phyloP scores from a whole-genome alignment of 2,113 vertebrate species.

The Gnathonemus echidnorhynchus region DNA sequence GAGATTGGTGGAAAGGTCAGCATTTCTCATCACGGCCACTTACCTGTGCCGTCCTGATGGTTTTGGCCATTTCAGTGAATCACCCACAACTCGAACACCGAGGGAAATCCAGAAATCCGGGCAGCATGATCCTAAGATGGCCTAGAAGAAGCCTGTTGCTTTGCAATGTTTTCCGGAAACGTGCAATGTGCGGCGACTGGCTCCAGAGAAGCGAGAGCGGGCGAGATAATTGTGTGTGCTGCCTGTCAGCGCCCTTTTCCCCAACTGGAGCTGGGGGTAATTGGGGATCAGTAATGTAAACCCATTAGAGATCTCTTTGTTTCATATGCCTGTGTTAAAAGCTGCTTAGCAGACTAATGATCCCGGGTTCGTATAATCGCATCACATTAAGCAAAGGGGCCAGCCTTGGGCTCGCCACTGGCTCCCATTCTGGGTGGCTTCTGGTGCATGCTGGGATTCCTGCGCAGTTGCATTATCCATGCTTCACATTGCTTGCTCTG shows the following conservation, averaged over 20 bases:
- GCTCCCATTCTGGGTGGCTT: neutral
- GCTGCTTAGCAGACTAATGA: neutral
- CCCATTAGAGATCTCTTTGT: slow-evolving; percentile 1
- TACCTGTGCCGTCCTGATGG: neutral
- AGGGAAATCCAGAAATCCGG: neutral
- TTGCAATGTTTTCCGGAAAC: neutral
- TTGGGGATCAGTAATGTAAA: neutral
- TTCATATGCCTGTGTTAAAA: neutral
- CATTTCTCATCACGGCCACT: neutral
- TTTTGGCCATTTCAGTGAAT: neutral
- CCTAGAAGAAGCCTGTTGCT: neutral
- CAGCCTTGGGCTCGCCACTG: neutral
- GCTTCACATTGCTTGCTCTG: neutral
- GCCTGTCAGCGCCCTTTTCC: neutral
- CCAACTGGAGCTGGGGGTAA: neutral
- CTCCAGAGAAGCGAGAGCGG: too few species aligned
- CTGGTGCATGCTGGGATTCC: neutral
- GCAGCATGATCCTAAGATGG: neutral
- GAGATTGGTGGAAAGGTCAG: neutral
- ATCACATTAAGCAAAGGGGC: neutral
- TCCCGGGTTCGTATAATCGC: neutral
- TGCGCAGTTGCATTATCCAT: neutral
- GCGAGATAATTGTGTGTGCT: neutral
- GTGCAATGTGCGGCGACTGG: neutral
- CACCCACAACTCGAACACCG: neutral